phyloP scores from a whole-genome alignment of 2,113 vertebrate genomes.

The Calcarius ornatus region DNA sequence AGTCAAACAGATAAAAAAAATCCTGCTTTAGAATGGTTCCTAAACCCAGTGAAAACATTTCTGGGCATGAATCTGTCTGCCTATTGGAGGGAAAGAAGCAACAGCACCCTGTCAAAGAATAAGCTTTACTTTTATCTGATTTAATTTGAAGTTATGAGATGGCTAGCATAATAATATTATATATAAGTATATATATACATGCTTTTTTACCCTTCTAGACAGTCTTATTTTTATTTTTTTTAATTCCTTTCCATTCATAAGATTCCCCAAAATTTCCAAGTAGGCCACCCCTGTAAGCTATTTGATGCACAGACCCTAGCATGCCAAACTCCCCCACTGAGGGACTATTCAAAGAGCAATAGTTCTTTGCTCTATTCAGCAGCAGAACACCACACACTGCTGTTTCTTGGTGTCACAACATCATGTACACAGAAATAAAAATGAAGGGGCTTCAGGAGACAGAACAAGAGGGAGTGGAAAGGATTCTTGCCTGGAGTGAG shows the following conservation, averaged over 20 bases:
- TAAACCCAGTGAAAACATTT: not conserved
- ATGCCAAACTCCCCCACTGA: not conserved
- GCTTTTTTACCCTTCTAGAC: not conserved
- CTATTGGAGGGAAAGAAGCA: not conserved
- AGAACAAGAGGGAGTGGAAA: not conserved
- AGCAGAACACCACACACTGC: not conserved
- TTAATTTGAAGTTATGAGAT: not conserved
- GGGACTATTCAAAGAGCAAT: not conserved
- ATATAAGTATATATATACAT: not conserved
- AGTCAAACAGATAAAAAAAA: not conserved
- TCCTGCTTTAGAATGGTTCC: not conserved
- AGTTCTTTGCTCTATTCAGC: not conserved
- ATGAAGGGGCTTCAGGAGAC: not conserved
- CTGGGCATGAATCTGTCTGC: not conserved
- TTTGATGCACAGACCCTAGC: not conserved
- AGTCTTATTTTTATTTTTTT: not conserved
- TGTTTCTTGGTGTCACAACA: not conserved
- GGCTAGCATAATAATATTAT: not conserved
- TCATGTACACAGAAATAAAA: not conserved
- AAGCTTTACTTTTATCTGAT: not conserved
- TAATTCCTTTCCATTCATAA: not conserved
- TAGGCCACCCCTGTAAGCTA: not conserved
- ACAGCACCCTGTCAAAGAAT: not conserved
- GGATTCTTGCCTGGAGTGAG: not conserved
- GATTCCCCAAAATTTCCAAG: not conserved